Evolutionary conservation across 2,113 vertebrate species (phyloP).

Genomic region (Dicentrarchus labrax): DNA sequence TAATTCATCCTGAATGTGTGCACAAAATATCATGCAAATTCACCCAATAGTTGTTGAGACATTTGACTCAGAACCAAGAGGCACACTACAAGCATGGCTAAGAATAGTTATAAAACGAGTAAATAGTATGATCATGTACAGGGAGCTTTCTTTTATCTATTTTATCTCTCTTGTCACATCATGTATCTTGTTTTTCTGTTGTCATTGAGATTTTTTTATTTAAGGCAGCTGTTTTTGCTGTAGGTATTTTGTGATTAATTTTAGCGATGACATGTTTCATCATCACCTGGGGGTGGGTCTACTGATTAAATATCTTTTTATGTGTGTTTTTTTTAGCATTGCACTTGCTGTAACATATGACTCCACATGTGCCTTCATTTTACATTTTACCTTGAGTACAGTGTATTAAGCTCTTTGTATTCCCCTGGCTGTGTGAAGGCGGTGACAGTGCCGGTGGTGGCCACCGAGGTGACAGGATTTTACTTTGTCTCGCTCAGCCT

Average conservation of each 20-base stretch:
- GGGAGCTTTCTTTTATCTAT: neutral
- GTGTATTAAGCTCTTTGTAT: constrained; percentile 24
- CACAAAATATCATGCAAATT: neutral
- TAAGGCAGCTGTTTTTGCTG: neutral
- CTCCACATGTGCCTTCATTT: constrained; percentile 1
- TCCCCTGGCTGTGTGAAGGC: constrained; percentile 24
- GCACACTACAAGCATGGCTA: neutral
- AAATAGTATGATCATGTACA: neutral
- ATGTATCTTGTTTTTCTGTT: neutral
- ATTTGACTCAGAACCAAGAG: neutral
- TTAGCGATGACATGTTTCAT: neutral
- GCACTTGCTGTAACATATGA: neutral
- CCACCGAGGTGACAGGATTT: constrained; percentile 55
- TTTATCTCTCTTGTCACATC: neutral
- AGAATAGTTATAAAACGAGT: neutral
- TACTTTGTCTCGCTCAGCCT: constrained; percentile 65
- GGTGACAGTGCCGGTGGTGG: constrained; percentile 20
- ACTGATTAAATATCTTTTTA: neutral
- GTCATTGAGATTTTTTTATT: neutral
- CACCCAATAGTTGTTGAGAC: neutral
- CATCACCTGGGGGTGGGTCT: neutral
- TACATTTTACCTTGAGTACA: constrained; percentile 3
- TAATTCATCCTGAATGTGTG: neutral
- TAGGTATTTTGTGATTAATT: constrained; percentile 8
- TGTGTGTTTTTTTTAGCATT: neutral